These are phyloP conservation scores for Drosophila auraria DNA, from an alignment of 1,140 invertebrate genomes.

Conservation along the genomic window DNA sequence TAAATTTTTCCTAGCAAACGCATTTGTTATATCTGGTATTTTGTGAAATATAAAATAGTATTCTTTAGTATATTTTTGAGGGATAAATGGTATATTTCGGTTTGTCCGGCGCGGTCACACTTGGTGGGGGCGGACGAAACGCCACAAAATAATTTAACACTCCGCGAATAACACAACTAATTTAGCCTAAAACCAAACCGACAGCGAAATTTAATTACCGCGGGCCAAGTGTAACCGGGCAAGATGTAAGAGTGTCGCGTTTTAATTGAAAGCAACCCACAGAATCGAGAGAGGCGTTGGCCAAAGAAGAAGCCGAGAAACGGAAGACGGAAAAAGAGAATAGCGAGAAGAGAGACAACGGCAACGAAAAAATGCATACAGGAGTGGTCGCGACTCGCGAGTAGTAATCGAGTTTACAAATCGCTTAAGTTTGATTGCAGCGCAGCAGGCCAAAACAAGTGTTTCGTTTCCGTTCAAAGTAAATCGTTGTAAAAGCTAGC, in stretches of 20 bases:
- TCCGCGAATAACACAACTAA: constrained; percentile 37
- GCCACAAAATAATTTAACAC: constrained; percentile 11
- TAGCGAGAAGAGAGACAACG: constrained; percentile 51
- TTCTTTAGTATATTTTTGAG: no score
- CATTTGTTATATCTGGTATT: no score
- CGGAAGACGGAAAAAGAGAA: constrained; percentile 36
- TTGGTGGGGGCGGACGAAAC: no score
- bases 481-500: constrained; percentile 14
- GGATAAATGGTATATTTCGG: no score
- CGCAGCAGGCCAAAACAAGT: constrained; percentile 37
- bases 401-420: constrained; percentile 53
- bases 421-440: constrained; percentile 14
- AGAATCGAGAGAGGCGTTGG: constrained; percentile 40
- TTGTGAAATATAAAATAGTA: no score
- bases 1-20: no score
- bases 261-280: constrained; percentile 30
- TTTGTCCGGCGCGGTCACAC: no score
- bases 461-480: constrained; percentile 9
- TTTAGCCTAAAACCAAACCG: constrained; percentile 14
- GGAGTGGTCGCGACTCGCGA: constrained; percentile 64
- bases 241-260: constrained; percentile 25
- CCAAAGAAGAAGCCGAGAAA: constrained; percentile 39
- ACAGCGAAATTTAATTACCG: constrained; percentile 15
- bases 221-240: constrained; percentile 5
- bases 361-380: constrained; percentile 75